These are phyloP conservation scores for Balaeniceps rex DNA, from an alignment of 2,113 vertebrate species.

Conservation along the genomic window DNA sequence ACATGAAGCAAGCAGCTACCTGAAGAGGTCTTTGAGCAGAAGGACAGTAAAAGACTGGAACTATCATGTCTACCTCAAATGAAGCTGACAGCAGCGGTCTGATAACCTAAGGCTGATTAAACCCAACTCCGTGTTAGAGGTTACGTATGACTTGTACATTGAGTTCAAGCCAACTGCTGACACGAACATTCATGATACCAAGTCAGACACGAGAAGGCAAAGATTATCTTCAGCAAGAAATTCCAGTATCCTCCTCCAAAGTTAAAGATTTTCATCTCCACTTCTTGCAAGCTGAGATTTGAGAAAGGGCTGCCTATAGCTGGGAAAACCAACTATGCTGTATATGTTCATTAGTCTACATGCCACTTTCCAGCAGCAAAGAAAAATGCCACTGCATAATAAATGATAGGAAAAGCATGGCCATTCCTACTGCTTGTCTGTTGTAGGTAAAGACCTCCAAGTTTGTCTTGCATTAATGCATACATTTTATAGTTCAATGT, in stretches of 20 bases:
- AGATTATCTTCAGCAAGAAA: neutral
- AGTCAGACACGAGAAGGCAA: neutral
- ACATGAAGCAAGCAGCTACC: neutral
- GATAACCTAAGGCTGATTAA: neutral
- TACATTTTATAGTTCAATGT: neutral
- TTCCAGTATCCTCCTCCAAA: neutral
- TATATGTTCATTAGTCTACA: neutral
- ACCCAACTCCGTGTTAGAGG: neutral
- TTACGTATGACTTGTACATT: neutral
- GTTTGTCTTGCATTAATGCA: neutral
- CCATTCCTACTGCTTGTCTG: neutral
- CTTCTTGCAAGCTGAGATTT: neutral
- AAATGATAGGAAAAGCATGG: neutral
- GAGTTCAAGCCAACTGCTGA: neutral
- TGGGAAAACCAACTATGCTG: neutral
- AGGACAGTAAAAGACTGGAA: neutral
- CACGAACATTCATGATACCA: rapidly evolving
- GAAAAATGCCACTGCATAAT: neutral
- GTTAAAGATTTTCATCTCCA: neutral
- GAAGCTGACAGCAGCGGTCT: neutral
- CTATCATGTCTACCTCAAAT: neutral
- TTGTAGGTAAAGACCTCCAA: neutral
- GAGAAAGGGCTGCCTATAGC: neutral
- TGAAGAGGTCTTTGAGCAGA: neutral
- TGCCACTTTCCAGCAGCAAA: neutral